Base-by-base conservation (phyloP, 2,888 invertebrate species). In the Hirtodrosophila histrioides region DNA sequence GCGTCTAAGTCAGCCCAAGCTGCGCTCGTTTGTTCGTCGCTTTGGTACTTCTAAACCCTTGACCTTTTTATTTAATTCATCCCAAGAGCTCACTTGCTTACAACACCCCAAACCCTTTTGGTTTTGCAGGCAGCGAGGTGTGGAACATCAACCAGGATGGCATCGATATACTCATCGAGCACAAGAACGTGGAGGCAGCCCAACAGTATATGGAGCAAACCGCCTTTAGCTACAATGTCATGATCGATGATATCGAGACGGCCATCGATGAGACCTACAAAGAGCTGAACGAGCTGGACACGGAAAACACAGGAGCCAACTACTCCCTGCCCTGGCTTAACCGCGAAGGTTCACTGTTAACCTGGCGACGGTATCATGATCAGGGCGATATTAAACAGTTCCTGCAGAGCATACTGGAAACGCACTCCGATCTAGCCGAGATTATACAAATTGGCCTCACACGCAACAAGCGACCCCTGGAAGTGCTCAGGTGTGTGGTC, bases 361-460 rank as follows among this genome's bases (percentile, higher is more conserved):
- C 95, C 70, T 97, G 96, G 96, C 93, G 93, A 72, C 93, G 95
- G 36, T 97, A 95, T 88, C 95, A 97, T 85, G 94, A 94, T 0
- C 90, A 95, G 12, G 91, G 92, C 1, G 94, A 94, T 66, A 94
- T 97, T 57, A 93, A 95, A 78, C 94, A 93, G 39, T 97, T 95
- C 79, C 88, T 97, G 86, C 94, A 95, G 75, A 94, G 93, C 68
- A 91, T 97, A 69, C 94, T 95, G 49, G 93, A 93, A 44, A 93
- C 93, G 0, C 95, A 94, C 90, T 95, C 96, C 0, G 93, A 95
- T n/a, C 92, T 94, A 2, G 95, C 95, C 51, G 94, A 94, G 4
- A 94, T 96, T 0, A 92, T 94, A 75, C 93, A 93, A 8, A 96
- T 97, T 57, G 97, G 97, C 2, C 93, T 93, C 51, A 94, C 96